These are phyloP conservation scores for Cricetomys ansorgei DNA, from an alignment of 2,113 vertebrate genomes.

Conservation along the genomic window DNA sequence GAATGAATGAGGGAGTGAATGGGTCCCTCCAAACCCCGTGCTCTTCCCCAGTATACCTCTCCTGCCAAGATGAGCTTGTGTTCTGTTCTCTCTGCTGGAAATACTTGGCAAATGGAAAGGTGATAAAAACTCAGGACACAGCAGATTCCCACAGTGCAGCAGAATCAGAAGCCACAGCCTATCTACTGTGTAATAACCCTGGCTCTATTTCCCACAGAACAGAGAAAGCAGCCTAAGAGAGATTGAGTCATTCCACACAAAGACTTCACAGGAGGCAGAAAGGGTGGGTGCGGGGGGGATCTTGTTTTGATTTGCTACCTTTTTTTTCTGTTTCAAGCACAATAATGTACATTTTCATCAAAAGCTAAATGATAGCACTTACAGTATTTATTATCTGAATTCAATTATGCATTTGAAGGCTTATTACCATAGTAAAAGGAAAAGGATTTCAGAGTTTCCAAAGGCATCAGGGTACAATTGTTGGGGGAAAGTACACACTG, in stretches of 20 bases:
- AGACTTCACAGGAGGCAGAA: constrained; percentile 52
- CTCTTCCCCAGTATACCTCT: not conserved
- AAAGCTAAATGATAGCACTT: constrained; percentile 78
- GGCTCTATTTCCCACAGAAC: constrained; percentile 56
- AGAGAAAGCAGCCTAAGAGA: constrained; percentile 60
- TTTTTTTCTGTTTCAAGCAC: constrained; percentile 71
- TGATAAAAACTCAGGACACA: constrained; percentile 41
- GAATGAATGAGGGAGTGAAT: not conserved
- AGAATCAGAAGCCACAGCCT: constrained; percentile 65
- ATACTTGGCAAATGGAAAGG: constrained; percentile 12
- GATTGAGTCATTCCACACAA: constrained; percentile 77
- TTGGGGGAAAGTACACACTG: constrained; percentile 28
- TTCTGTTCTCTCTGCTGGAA: not conserved
- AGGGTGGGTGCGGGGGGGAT: not conserved
- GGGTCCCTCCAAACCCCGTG: not conserved
- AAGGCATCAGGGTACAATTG: constrained; percentile 68
- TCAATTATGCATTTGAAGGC: constrained; percentile 78
- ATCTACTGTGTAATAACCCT: constrained; percentile 10
- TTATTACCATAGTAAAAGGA: constrained; percentile 79
- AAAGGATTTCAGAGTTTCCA: constrained; percentile 76
- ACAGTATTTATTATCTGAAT: constrained; percentile 82
- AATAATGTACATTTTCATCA: constrained; percentile 79
- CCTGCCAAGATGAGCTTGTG: not conserved
- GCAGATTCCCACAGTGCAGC: constrained; percentile 25
- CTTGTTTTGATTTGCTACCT: constrained; percentile 65